Evolutionary conservation across 2,113 vertebrate species (phyloP).

Genomic region (Phasianus colchicus): DNA sequence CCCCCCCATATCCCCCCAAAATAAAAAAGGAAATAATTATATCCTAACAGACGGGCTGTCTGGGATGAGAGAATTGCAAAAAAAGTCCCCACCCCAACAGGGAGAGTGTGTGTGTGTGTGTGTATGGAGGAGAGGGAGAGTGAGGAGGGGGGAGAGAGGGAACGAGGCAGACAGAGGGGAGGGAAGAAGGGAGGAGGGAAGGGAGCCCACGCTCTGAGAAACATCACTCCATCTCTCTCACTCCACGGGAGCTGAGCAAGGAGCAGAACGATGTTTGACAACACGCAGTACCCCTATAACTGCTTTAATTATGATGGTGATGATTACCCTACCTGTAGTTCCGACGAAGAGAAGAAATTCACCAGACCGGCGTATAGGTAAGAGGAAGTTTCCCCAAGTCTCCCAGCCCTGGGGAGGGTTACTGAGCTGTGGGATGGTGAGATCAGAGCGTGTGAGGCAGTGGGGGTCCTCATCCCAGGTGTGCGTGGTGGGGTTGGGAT

Average conservation of each 20-base stretch:
- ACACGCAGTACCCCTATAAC: conserved; percentile 96
- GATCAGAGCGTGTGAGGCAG: neutral
- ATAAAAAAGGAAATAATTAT: neutral
- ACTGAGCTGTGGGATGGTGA: neutral
- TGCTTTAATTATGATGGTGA: conserved; percentile 97
- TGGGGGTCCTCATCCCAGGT: neutral
- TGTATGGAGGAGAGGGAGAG: conserved; percentile 43
- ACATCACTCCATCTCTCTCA: conserved; percentile 73
- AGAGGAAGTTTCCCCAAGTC: conserved; percentile 56
- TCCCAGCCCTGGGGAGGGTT: neutral
- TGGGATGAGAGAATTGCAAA: conserved; percentile 43
- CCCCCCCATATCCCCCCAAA: accelerated
- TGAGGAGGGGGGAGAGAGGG: conserved; percentile 53
- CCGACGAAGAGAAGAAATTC: conserved; percentile 92
- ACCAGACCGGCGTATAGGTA: conserved; percentile 97
- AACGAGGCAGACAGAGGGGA: conserved; percentile 62
- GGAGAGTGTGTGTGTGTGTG: conserved; percentile 42
- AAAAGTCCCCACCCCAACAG: conserved; percentile 62
- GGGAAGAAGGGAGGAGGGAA: conserved; percentile 67
- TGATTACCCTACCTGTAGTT: conserved; percentile 90
- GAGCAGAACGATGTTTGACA: conserved; percentile 90
- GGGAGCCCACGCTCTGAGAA: conserved; percentile 67
- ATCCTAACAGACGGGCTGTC: conserved; percentile 40
- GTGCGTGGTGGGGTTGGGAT: accelerated
- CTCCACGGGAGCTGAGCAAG: conserved; percentile 50